Conservation (phyloP, 2,113 vertebrate genomes). For the Chamaea fasciata region DNA sequence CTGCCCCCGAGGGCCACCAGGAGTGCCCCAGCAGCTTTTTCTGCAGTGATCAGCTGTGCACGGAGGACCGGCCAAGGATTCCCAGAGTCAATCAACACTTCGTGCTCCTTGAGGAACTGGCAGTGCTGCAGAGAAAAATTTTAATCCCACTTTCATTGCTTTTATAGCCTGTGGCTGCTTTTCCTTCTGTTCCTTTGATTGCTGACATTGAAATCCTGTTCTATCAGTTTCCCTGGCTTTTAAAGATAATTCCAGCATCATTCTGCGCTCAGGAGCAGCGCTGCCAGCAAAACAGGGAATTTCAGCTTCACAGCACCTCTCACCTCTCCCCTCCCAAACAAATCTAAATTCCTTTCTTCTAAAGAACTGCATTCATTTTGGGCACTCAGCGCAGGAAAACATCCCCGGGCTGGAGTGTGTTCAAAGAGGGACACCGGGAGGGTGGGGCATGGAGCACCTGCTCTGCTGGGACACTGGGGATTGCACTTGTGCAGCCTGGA, state of each 20-base stretch:
- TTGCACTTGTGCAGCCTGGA: background rate
- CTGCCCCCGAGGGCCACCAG: background rate
- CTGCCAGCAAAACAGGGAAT: background rate
- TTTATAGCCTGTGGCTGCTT: slow-evolving; percentile 56
- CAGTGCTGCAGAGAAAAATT: slow-evolving; percentile 49
- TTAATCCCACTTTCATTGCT: slow-evolving; percentile 34
- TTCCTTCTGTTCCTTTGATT: slow-evolving; percentile 62
- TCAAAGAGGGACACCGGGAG: background rate
- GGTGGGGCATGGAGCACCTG: background rate
- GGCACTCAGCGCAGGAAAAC: background rate
- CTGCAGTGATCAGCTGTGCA: background rate
- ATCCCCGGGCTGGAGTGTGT: background rate
- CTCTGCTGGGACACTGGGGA: background rate
- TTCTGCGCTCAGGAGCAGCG: slow-evolving; percentile 22
- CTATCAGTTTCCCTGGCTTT: slow-evolving; percentile 30
- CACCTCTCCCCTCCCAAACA: background rate
- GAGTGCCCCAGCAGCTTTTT: background rate
- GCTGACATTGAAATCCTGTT: slow-evolving; percentile 56
- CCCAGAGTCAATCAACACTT: background rate
- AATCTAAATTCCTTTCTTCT: background rate
- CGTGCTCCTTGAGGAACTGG: background rate
- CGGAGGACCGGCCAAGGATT: background rate
- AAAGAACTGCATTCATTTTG: background rate
- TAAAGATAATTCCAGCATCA: slow-evolving; percentile 51
- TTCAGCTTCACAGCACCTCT: background rate